A percentile compares a stretch with the other conserved stretches of the same genome.
These are phyloP conservation scores for Coregonus sp. DNA, from an alignment of 2,797 vertebrate species.

Conservation along the genomic window DNA sequence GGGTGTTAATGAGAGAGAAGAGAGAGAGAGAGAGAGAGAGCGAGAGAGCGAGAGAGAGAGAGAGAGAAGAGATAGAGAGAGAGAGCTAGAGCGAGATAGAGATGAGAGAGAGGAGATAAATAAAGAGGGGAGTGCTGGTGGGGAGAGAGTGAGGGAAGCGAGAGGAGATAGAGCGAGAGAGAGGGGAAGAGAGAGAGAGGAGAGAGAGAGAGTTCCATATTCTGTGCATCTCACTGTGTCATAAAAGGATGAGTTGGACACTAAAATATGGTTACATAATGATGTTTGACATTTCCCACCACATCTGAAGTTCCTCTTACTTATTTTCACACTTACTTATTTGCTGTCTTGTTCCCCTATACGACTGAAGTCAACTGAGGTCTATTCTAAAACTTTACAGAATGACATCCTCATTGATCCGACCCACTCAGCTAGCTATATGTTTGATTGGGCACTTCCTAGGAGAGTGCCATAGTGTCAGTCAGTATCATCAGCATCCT, in stretches of 20 bases:
- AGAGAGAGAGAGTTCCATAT: conserved; percentile 8
- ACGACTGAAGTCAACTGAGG: neutral
- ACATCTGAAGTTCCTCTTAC: conserved; percentile 42
- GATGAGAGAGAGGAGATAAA: too few relatives aligned
- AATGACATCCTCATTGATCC: too few relatives aligned
- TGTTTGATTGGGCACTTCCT: too few relatives aligned
- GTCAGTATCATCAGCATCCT: neutral
- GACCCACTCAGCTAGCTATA: too few relatives aligned
- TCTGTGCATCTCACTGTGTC: neutral
- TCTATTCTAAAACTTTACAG: too few relatives aligned
- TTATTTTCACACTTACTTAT: neutral
- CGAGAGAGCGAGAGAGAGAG: neutral
- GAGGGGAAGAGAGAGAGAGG: neutral
- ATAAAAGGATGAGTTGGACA: too few relatives aligned
- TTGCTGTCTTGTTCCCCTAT: neutral
- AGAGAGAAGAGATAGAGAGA: neutral
- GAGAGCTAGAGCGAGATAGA: neutral
- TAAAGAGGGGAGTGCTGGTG: too few relatives aligned
- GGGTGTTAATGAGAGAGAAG: conserved; percentile 7
- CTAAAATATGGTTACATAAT: too few relatives aligned
- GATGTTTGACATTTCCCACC: too few relatives aligned
- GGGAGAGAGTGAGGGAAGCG: neutral
- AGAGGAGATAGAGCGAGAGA: neutral
- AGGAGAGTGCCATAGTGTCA: too few relatives aligned
- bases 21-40: neutral